A percentile compares a stretch with the other conserved stretches of the same genome.
Conservation (phyloP, 2,797 vertebrate genomes). For the Diplodus sargus region DNA sequence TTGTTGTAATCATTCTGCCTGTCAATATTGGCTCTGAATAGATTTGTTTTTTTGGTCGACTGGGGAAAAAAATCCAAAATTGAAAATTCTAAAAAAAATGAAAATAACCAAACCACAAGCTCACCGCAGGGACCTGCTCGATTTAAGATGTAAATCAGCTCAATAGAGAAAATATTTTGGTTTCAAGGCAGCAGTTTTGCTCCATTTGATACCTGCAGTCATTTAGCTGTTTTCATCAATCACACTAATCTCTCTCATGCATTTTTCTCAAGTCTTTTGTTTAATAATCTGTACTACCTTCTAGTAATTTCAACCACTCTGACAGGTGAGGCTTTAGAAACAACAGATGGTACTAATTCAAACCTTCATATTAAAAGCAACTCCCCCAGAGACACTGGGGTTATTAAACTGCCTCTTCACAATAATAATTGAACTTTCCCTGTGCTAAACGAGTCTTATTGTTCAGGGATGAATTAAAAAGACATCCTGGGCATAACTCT, state of each 20-base stretch:
- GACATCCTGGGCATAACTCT: not conserved
- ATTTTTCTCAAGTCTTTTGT: slow-evolving; percentile 5
- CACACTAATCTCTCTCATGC: not conserved
- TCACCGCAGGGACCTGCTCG: not conserved
- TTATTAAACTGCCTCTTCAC: slow-evolving; percentile 5
- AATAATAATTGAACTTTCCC: slow-evolving; percentile 18
- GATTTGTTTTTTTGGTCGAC: not conserved
- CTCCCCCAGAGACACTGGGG: not conserved
- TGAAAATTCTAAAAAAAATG: not conserved
- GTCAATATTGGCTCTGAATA: not conserved
- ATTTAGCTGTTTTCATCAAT: not conserved
- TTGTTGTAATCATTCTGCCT: not conserved
- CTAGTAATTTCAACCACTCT: not conserved
- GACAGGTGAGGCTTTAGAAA: slow-evolving; percentile 23
- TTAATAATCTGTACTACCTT: not conserved
- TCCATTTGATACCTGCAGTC: not conserved
- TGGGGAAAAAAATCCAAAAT: not conserved
- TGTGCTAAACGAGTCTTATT: slow-evolving; percentile 15
- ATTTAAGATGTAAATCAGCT: not conserved
- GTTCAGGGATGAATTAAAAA: not conserved
- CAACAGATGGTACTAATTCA: slow-evolving; percentile 31
- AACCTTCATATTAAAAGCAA: slow-evolving; percentile 21
- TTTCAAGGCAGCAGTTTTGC: slow-evolving; percentile 13
- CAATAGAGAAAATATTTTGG: not conserved
- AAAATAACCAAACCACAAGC: not conserved